These are phyloP conservation scores for Drosophila nigrodunni DNA, from an alignment of 1,140 invertebrate genomes.

Conservation along the genomic window DNA sequence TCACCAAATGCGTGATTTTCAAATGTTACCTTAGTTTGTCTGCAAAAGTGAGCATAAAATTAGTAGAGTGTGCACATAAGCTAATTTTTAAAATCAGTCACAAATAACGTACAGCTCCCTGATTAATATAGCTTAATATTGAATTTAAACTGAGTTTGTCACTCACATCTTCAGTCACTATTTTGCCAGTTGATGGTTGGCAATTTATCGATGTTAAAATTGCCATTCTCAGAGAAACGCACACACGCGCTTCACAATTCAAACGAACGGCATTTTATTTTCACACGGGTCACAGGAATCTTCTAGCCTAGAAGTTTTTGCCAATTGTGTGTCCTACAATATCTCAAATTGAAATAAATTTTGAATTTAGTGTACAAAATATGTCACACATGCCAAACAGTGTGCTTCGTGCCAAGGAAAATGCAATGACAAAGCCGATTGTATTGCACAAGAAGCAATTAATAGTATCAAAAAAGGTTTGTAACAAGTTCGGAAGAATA, in stretches of 20 bases:
- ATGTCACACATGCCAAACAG: constrained; percentile 62
- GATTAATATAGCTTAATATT: too few species aligned
- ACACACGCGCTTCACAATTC: constrained; percentile 64
- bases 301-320: constrained; percentile 7
- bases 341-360: constrained; percentile 19
- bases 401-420: constrained; percentile 65
- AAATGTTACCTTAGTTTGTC: not conserved
- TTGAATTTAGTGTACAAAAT: constrained; percentile 19
- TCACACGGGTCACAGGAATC: constrained; percentile 34
- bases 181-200: not conserved
- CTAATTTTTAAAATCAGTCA: too few species aligned
- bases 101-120: too few species aligned
- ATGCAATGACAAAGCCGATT: constrained; percentile 41
- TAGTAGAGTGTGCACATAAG: too few species aligned
- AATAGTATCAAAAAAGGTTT: constrained; percentile 54
- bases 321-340: constrained; percentile 11
- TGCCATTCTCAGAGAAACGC: constrained; percentile 34
- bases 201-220: not conserved
- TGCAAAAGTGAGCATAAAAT: not conserved
- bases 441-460: constrained; percentile 62
- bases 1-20: not conserved
- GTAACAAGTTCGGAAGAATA: not conserved
- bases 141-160: too few species aligned
- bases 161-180: not conserved
- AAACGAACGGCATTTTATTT: constrained; percentile 80